These are phyloP conservation scores for Drosophila dives DNA, from an alignment of 2,888 invertebrate species.

Conservation along the genomic window DNA sequence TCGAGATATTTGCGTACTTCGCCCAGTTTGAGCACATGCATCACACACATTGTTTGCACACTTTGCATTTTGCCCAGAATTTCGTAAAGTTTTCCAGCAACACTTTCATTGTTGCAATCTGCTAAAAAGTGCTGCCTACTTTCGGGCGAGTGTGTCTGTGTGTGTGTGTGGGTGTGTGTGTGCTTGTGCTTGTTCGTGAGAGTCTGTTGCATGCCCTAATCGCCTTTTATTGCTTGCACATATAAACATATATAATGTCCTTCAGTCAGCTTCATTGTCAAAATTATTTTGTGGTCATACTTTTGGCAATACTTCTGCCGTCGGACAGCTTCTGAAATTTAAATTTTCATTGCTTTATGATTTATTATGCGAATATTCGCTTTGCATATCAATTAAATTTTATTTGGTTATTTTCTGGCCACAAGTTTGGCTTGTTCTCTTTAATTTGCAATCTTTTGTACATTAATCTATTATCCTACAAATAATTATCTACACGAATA, in stretches of 20 bases:
- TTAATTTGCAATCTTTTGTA: constrained; percentile 12
- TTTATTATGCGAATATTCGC: constrained; percentile 17
- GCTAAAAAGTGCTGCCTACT: constrained; percentile 78
- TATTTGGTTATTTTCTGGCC: constrained; percentile 39
- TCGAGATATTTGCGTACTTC: constrained; percentile 58
- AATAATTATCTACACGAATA: not conserved
- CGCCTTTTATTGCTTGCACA: constrained; percentile 54
- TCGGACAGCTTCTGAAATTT: constrained; percentile 14
- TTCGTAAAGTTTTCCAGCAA: constrained; percentile 76
- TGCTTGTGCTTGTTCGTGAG: constrained; percentile 12
- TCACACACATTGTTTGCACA: constrained; percentile 79
- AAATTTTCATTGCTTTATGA: constrained; percentile 18
- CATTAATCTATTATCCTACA: not conserved
- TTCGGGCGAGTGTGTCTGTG: constrained; percentile 42
- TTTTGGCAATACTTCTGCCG: constrained; percentile 59
- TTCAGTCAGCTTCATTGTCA: constrained; percentile 74
- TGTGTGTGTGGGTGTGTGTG: constrained; percentile 11
- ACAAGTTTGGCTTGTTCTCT: constrained; percentile 18
- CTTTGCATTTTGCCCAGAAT: constrained; percentile 77
- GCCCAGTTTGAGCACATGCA: constrained; percentile 61
- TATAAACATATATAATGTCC: constrained; percentile 5
- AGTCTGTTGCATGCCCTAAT: constrained; percentile 57
- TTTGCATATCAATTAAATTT: constrained; percentile 38
- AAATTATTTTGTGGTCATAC: constrained; percentile 80
- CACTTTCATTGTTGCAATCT: constrained; percentile 71